Base-by-base conservation (phyloP, 2,888 invertebrate species). In the Chalcosyrphus nemorum region DNA sequence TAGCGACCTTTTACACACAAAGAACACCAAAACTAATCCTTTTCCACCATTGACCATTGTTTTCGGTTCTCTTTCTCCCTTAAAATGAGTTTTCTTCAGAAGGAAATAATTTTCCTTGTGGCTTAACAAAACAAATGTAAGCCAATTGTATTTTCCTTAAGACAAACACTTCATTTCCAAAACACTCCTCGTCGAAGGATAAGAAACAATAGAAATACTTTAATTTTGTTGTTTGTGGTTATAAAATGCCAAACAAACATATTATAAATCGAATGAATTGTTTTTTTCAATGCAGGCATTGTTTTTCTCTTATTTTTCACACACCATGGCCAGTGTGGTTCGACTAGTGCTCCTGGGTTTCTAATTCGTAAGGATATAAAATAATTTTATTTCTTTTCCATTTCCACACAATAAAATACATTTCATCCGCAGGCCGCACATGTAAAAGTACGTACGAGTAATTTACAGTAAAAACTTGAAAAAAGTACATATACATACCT, bases 251-350 rank as follows among this genome's bases (percentile, higher is more conserved):
- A 57, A 27, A 63, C 15, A 38, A 13, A 41, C 13, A 78, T 54
- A 45, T 61, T 29, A 29, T 54, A 38, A 71, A 59, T 57, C 54
- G 35, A 45, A 70, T 63, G 54, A 77, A 72, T 72, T 72, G 57
- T 56, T 72, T 78, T 72, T 78, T 65, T 9, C 56, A 41, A 41
- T 72, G 78, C 72, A 63, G n/a, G n/a, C n/a, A 56, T 63, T 71
- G 56, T 38, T 72, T 65, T 59, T 35, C 27, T 9, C 15, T 27
- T 27, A 38, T 29, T 45, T 13, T 52, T 24, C 2, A 38, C 15
- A 52, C 41, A n/a, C 41, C 52, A 21, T 41, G 5, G 17, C 15
- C 9, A n/a, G 7, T 7, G 4, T 43, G 17, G 19, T 45, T 9
- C 7, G 9, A 15, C 19, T 17, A 43, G 4, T 32, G 4, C 38